Percentiles rank a stretch among this genome's conserved stretches.
Evolutionary conservation across 2,113 vertebrate genomes (phyloP).

Genomic region (Nothocercus nigrocapillus): DNA sequence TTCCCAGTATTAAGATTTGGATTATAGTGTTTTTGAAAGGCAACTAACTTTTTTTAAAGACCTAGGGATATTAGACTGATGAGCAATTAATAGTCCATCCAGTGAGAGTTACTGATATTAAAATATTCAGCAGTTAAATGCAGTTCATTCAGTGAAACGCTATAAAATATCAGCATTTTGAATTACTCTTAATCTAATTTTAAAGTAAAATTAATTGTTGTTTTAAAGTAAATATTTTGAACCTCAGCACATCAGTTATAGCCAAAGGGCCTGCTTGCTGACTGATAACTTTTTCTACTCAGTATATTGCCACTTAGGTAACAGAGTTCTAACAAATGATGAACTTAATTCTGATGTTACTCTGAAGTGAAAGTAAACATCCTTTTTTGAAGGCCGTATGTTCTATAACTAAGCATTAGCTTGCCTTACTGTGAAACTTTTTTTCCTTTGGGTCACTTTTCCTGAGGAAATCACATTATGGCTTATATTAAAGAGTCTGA

Average conservation of each 20-base stretch:
- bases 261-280: not conserved
- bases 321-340: not conserved
- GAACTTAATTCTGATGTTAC: not conserved
- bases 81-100: not conserved
- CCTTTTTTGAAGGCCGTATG: not conserved
- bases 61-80: not conserved
- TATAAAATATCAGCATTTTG: not conserved
- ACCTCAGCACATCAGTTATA: not conserved
- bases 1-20: not conserved
- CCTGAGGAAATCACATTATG: not conserved
- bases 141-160: not conserved
- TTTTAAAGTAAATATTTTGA: not conserved
- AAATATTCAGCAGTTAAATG: not conserved
- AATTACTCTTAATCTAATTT: not conserved
- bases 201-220: not conserved
- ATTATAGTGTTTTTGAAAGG: not conserved
- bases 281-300: not conserved
- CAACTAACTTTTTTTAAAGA: conserved; percentile 13
- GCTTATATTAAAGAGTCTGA: not conserved
- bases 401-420: not conserved
- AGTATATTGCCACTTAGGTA: fast-evolving
- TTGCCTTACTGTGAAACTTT: not conserved
- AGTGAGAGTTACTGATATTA: not conserved
- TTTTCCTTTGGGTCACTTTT: not conserved
- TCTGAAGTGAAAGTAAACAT: not conserved